Conservation (phyloP, 2,888 invertebrate species). For the Meandrusa payeni region DNA sequence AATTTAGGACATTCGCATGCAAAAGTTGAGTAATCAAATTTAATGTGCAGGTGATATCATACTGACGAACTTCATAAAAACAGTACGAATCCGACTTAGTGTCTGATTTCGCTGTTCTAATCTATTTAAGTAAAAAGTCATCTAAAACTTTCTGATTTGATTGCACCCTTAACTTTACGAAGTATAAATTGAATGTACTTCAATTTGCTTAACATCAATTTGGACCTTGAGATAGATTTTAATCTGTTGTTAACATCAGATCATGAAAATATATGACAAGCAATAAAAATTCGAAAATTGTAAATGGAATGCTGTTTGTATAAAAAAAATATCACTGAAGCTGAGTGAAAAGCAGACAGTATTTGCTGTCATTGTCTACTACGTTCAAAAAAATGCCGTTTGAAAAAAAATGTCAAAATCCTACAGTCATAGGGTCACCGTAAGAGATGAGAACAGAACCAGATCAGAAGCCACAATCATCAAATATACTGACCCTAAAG, state of each 20-base stretch:
- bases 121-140: constrained; percentile 20
- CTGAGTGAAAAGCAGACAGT: no score
- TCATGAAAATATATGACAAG: no score
- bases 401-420: no score
- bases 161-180: constrained; percentile 9
- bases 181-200: constrained; percentile 15
- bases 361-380: no score
- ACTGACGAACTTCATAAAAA: constrained; percentile 22
- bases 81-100: constrained; percentile 14
- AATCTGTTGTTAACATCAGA: constrained; percentile 1
- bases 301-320: no score
- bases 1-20: constrained; percentile 18
- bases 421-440: no score
- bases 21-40: constrained; percentile 22
- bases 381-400: no score
- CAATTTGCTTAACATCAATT: no score
- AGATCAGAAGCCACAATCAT: no score
- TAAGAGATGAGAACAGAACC: no score
- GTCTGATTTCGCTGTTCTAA: constrained; percentile 17
- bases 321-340: no score
- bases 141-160: constrained; percentile 14
- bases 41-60: constrained; percentile 23
- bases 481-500: no score
- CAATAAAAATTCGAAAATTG: constrained; percentile 5
- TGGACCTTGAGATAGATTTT: background rate